Conservation (phyloP, 2,888 invertebrate genomes). For the Thumatha senex region DNA sequence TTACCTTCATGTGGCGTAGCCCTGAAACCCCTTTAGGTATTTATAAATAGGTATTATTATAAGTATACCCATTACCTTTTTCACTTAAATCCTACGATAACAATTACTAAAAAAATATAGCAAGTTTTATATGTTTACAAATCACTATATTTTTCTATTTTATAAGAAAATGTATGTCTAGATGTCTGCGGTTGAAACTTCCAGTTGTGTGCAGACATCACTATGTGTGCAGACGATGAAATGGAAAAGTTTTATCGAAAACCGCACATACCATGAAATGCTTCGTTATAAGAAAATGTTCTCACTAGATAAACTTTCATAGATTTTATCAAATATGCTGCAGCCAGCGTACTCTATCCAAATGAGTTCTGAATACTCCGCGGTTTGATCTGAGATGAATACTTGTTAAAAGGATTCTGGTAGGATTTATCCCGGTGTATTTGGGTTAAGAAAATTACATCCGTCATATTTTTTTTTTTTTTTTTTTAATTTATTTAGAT, state of each 20-base stretch:
- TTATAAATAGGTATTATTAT: no score
- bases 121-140: no score
- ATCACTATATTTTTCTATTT: no score
- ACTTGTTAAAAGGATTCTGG: slow-evolving; percentile 66
- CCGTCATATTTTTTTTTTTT: no score
- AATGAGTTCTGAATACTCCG: slow-evolving; percentile 63
- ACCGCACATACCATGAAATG: slow-evolving; percentile 69
- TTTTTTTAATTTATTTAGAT: no score
- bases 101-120: no score
- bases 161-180: no score
- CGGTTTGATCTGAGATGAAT: slow-evolving; percentile 60
- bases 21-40: no score
- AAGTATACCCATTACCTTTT: no score
- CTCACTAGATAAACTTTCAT: slow-evolving; percentile 51
- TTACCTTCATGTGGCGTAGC: no score
- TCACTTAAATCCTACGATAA: no score
- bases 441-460: slow-evolving; percentile 53
- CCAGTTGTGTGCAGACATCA: slow-evolving; percentile 50
- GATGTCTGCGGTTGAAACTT: slow-evolving; percentile 29
- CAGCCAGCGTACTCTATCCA: slow-evolving; percentile 55
- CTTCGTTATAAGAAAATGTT: slow-evolving; percentile 62
- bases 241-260: slow-evolving; percentile 77
- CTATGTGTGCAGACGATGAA: slow-evolving; percentile 52
- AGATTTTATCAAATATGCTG: slow-evolving; percentile 73
- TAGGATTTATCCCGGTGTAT: slow-evolving; percentile 67